Conservation (phyloP, 2,888 invertebrate species). For the Noctua janthe region DNA sequence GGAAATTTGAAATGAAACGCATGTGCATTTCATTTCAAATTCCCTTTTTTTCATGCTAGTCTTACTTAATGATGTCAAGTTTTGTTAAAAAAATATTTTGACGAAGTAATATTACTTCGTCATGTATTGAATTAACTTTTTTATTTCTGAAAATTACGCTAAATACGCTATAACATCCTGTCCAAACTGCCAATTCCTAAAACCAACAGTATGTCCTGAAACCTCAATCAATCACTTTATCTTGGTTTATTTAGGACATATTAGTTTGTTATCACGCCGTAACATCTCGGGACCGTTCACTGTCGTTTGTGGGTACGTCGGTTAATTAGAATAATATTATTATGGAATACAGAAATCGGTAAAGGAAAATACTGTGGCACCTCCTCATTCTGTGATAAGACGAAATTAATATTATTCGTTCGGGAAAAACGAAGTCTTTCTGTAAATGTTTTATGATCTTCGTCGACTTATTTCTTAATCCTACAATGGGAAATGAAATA, state of each 20-base stretch:
- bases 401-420: background rate
- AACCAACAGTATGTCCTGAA: background rate
- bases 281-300: slow-evolving; percentile 26
- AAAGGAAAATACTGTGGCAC: slow-evolving; percentile 4
- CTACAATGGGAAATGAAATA: background rate
- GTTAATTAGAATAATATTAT: slow-evolving; percentile 42
- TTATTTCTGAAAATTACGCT: background rate
- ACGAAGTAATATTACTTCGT: too few species aligned
- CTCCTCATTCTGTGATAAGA: background rate
- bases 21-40: background rate
- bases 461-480: background rate
- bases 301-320: slow-evolving; percentile 13
- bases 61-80: background rate
- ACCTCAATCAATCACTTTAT: slow-evolving; percentile 25
- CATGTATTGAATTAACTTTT: background rate
- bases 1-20: too few species aligned
- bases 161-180: background rate
- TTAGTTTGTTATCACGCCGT: slow-evolving; percentile 18
- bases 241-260: slow-evolving; percentile 45
- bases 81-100: background rate
- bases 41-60: background rate
- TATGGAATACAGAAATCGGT: background rate
- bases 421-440: background rate
- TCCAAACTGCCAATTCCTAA: background rate
- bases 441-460: background rate